A percentile compares a stretch with the other conserved stretches of the same genome.
Conservation (phyloP, 2,797 vertebrate species). For the Ceyx erithaca region DNA sequence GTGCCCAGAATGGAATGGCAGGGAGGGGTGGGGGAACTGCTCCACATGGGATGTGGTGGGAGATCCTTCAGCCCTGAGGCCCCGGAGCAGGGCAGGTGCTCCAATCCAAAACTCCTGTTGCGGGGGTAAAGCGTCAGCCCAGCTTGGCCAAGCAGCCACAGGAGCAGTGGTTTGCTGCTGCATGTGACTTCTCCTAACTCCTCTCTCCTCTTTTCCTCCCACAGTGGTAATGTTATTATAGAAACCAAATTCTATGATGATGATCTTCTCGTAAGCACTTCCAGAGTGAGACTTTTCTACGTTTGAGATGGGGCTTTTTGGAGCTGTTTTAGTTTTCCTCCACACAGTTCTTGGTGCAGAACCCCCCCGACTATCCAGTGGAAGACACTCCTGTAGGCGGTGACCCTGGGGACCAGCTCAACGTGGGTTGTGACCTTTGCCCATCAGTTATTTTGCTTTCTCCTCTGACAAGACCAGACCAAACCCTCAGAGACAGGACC, state of each 20-base stretch:
- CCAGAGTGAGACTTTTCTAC: constrained; percentile 98
- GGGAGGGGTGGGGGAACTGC: not conserved
- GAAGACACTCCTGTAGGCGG: constrained; percentile 65
- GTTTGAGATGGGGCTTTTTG: constrained; percentile 86
- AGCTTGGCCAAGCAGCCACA: not conserved
- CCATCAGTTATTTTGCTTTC: constrained; percentile 59
- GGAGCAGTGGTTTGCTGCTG: rapidly evolving
- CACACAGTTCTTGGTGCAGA: constrained; percentile 71
- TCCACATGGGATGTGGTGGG: not conserved
- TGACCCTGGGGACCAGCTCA: constrained; percentile 73
- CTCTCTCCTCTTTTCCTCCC: constrained; percentile 26
- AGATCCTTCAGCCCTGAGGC: not conserved
- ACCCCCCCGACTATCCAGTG: constrained; percentile 61
- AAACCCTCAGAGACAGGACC: constrained; percentile 39
- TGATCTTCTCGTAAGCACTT: constrained; percentile 98
- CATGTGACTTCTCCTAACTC: not conserved
- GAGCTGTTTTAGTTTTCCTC: constrained; percentile 74
- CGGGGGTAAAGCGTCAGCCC: not conserved
- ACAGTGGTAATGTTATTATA: constrained; percentile 97
- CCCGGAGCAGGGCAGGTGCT: not conserved
- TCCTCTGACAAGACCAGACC: constrained; percentile 64
- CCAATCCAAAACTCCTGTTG: not conserved
- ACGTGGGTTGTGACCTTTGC: constrained; percentile 59
- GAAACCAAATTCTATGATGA: constrained; percentile 99
- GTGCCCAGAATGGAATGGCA: rapidly evolving